Evolutionary conservation across 1,140 invertebrate genomes (phyloP).

Genomic region (Lucilia cuprina): DNA sequence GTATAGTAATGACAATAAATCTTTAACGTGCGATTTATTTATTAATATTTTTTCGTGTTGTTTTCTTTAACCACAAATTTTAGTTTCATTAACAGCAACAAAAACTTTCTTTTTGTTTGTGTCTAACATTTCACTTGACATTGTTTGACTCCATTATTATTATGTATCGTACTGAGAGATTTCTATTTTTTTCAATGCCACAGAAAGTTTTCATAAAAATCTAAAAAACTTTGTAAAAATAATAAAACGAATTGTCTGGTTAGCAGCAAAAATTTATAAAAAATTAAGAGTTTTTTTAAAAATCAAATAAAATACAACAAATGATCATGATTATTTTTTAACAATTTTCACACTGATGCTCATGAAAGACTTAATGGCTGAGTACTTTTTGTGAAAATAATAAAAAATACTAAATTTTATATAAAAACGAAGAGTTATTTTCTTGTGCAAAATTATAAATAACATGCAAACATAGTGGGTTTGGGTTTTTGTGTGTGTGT

Average conservation of each 20-base stretch:
- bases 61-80: not conserved
- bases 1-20: too few species aligned
- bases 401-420: not conserved
- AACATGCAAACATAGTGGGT: slow-evolving; percentile 1
- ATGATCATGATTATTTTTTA: not conserved
- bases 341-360: not conserved
- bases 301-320: not conserved
- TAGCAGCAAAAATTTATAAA: not conserved
- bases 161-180: too few species aligned
- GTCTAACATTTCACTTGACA: slow-evolving; percentile 7
- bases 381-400: not conserved
- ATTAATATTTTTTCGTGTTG: too few species aligned
- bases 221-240: not conserved
- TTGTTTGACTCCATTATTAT: not conserved
- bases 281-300: not conserved
- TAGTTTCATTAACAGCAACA: not conserved
- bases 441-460: not conserved
- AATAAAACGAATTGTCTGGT: not conserved
- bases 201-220: not conserved
- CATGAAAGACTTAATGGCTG: not conserved
- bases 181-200: not conserved
- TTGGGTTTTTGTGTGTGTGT: not conserved
- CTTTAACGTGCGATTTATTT: too few species aligned
- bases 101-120: not conserved
- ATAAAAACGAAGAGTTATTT: not conserved